Percentiles rank a stretch among this genome's conserved stretches.
These are phyloP conservation scores for Agonopterix subpropinquella DNA, from an alignment of 2,888 invertebrate species.

Conservation along the genomic window DNA sequence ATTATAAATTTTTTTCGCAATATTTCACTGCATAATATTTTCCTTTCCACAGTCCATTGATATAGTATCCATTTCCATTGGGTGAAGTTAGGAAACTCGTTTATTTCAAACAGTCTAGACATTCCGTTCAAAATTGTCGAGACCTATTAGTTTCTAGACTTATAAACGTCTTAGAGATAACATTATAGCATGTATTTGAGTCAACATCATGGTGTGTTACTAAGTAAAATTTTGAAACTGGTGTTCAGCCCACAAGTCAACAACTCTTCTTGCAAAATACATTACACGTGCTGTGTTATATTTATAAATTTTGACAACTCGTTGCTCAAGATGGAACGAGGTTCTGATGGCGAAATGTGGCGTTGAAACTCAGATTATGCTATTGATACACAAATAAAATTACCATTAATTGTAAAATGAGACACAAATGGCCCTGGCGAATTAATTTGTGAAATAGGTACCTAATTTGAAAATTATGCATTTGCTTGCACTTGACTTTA, in stretches of 20 bases:
- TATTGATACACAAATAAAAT: constrained; percentile 5
- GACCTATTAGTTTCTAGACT: no score
- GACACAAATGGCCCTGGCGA: constrained; percentile 4
- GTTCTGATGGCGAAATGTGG: constrained; percentile 5
- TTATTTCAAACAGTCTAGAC: no score
- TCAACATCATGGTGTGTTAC: neutral
- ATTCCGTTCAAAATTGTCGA: no score
- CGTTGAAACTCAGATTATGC: constrained; percentile 1
- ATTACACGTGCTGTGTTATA: neutral
- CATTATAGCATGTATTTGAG: no score
- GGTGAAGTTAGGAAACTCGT: no score
- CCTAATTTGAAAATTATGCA: no score
- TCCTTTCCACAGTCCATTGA: no score
- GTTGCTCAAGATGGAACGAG: constrained; percentile 12
- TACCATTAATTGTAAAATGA: constrained; percentile 6
- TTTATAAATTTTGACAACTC: constrained; percentile 1
- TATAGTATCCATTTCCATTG: no score
- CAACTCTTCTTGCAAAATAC: constrained; percentile 8
- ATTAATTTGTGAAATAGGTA: constrained; percentile 7
- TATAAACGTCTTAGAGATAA: no score
- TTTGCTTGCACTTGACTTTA: no score
- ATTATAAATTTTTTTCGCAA: no score
- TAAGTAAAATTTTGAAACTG: constrained; percentile 5
- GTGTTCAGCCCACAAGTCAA: constrained; percentile 11
- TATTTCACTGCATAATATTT: no score